Percentiles rank a stretch among this genome's conserved stretches.
phyloP scores from a whole-genome alignment of 2,888 invertebrate genomes.

The Apoda limacodes region DNA sequence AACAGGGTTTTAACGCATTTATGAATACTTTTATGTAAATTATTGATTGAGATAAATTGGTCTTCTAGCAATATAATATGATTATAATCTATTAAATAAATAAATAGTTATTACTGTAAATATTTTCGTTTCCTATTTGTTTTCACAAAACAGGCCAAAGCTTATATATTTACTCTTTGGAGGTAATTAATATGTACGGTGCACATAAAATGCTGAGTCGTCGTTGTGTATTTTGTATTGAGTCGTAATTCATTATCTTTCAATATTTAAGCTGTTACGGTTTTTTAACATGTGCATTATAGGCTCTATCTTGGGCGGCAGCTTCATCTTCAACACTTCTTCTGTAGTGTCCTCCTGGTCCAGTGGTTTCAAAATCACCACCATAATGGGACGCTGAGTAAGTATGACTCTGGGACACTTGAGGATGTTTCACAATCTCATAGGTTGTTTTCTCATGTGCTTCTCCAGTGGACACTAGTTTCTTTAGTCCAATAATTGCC shows the following conservation, averaged over 20 bases:
- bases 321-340: slow-evolving; percentile 70
- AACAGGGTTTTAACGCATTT: no score
- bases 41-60: no score
- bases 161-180: slow-evolving; percentile 23
- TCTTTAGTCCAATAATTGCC: slow-evolving; percentile 84
- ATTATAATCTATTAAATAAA: no score
- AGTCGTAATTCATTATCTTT: slow-evolving; percentile 42
- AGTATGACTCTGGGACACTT: slow-evolving; percentile 80
- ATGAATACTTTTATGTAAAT: no score
- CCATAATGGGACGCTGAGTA: slow-evolving; percentile 79
- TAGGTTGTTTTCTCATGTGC: slow-evolving; percentile 84
- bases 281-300: slow-evolving; percentile 63
- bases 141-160: slow-evolving; percentile 30
- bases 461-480: slow-evolving; percentile 75
- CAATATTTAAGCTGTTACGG: slow-evolving; percentile 30
- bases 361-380: slow-evolving; percentile 69
- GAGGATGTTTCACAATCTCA: slow-evolving; percentile 89
- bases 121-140: slow-evolving; percentile 30
- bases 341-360: slow-evolving; percentile 72
- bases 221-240: slow-evolving; percentile 36
- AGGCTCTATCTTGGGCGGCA: slow-evolving; percentile 73
- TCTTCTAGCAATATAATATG: no score
- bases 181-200: slow-evolving; percentile 15
- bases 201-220: slow-evolving; percentile 28
- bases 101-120: slow-evolving; percentile 23